Conservation (phyloP, 2,888 invertebrate species). For the Heliconius ismenius region DNA sequence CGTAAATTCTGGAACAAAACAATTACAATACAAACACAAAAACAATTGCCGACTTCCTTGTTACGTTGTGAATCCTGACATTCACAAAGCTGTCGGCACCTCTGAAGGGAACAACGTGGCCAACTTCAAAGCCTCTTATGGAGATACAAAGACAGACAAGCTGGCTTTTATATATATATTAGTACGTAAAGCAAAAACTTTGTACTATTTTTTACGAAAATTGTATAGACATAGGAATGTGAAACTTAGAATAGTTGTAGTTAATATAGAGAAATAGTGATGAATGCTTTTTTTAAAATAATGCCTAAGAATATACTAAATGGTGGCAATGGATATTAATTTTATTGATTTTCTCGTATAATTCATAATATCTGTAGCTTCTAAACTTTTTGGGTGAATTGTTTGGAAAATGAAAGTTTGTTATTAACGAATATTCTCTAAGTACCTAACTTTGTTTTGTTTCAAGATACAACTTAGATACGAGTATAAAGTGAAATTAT, state of each 20-base stretch:
- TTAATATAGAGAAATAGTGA: too few species aligned
- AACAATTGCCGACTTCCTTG: conserved; percentile 4
- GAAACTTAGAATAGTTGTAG: too few species aligned
- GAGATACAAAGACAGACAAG: conserved; percentile 23
- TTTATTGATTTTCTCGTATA: neutral
- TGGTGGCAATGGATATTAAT: neutral
- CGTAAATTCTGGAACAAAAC: conserved; percentile 10
- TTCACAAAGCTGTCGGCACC: conserved; percentile 11
- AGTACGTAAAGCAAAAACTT: neutral
- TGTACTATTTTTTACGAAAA: too few species aligned
- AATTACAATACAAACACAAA: conserved; percentile 19
- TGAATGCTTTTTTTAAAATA: too few species aligned
- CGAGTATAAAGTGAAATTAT: neutral
- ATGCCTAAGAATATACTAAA: too few species aligned
- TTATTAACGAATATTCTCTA: neutral
- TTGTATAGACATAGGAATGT: too few species aligned
- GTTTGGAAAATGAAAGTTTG: neutral
- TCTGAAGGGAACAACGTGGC: conserved; percentile 17
- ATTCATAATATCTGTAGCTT: neutral
- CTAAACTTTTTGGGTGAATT: neutral
- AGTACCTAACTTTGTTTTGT: conserved; percentile 2
- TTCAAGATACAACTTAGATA: neutral
- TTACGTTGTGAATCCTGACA: conserved; percentile 13
- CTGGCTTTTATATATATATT: neutral
- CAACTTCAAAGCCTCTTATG: conserved; percentile 27